A percentile compares a stretch with the other conserved stretches of the same genome.
Evolutionary conservation across 1,140 invertebrate genomes (phyloP).

Genomic region (Ephestia elutella): DNA sequence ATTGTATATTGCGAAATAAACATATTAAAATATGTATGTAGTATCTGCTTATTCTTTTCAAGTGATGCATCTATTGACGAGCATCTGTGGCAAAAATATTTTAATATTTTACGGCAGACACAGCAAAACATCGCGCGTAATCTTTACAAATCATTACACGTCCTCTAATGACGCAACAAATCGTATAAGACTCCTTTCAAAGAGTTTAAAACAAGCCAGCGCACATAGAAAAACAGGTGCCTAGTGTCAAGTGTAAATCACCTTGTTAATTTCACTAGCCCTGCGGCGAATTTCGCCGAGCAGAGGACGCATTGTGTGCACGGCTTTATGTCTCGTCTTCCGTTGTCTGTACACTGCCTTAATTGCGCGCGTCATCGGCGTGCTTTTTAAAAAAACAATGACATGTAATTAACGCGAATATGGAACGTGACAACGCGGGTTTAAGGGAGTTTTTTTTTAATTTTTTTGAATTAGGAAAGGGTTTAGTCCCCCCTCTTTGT

Average conservation of each 20-base stretch:
- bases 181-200: not conserved
- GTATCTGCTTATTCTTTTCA: no score
- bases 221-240: slow-evolving; percentile 62
- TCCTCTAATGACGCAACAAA: not conserved
- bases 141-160: not conserved
- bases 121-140: no score
- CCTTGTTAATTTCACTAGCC: slow-evolving; percentile 71
- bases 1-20: no score
- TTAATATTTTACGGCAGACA: no score
- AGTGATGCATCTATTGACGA: no score
- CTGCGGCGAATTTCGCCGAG: slow-evolving; percentile 71
- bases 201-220: slow-evolving; percentile 5
- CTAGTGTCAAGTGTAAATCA: slow-evolving; percentile 73
- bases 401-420: slow-evolving; percentile 74
- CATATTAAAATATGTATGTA: no score
- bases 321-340: slow-evolving; percentile 72
- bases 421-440: slow-evolving; percentile 71
- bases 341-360: slow-evolving; percentile 71
- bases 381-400: slow-evolving; percentile 72
- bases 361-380: slow-evolving; percentile 72
- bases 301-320: slow-evolving; percentile 71
- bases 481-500: slow-evolving; percentile 9
- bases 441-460: slow-evolving; percentile 67
- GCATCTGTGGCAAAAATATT: no score
- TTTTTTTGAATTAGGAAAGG: slow-evolving; percentile 71